Evolutionary conservation across 2,113 vertebrate species (phyloP), one percentile per base, ranked within the genome.

Genomic region (Perca flavescens): DNA sequence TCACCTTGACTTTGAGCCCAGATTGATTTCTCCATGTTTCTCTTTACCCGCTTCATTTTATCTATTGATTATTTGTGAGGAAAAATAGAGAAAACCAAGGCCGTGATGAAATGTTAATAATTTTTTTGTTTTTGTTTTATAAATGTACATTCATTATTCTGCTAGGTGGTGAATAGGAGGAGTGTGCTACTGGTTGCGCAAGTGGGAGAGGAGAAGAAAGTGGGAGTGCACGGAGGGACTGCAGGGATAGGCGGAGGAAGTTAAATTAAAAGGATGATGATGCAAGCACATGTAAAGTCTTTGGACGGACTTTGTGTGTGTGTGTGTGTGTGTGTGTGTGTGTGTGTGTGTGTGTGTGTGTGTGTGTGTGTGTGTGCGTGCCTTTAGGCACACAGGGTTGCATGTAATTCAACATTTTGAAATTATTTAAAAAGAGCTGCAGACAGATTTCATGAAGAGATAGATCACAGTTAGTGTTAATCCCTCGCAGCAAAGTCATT

Each of bases 271-370:
- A 60, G 77, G 68, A 84, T 60, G 86, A 84, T 93, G 93, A 94
- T 92, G 93, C 87, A 94, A 94, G 89, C 67, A 80, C 72, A 75
- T 89, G 93, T 76, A 93, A 93, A 88, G 74, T 71, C 56, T 76
- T 70, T 57, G 66, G 57, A 77, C n/a, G 21, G 68, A 68, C 71
- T 54, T 65, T 70, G 53, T 57, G 57, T 12, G 34, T 25, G 49
- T 10, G 66, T 25, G 57, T 54, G 62, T 50, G 57, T 49, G 61
- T 17, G 57, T 65, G 47, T 50, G 43, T 13, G 34, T 22, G 49
- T 4, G 62, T 25, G 58, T 56, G 61, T 58, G 53, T 60, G 62
- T 16, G 56, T 69, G 53, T 53, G 57, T 12, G 36, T 25, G 49
- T 11, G 66, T 25, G 63, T 54, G 63, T 50, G 57, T 4, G 62